A percentile compares a stretch with the other conserved stretches of the same genome.
These are phyloP conservation scores for Glyphotaelius pellucidus DNA, from an alignment of 2,888 invertebrate genomes.

Conservation along the genomic window DNA sequence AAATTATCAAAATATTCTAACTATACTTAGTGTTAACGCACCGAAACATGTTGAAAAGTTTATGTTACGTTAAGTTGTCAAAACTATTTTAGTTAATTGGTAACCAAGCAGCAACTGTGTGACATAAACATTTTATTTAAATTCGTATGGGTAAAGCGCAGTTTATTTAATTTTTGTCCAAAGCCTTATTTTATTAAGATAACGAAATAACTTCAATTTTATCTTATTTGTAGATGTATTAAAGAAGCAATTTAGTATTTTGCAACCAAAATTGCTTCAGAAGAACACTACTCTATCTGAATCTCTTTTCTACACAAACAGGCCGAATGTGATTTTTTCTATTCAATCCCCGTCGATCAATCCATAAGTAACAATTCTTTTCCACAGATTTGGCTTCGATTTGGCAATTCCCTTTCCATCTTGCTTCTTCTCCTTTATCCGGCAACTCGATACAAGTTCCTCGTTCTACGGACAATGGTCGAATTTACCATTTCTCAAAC, in stretches of 20 bases:
- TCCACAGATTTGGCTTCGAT: constrained; percentile 2
- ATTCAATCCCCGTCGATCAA: constrained; percentile 35
- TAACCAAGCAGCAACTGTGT: no score
- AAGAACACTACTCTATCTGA: neutral
- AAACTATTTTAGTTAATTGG: no score
- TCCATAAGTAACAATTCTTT: constrained; percentile 30
- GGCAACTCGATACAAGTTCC: neutral
- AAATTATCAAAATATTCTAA: no score
- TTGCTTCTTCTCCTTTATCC: neutral
- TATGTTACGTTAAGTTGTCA: no score
- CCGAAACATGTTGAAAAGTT: no score
- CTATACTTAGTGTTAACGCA: no score
- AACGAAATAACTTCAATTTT: neutral
- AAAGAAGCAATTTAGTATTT: neutral
- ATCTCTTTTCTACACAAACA: constrained; percentile 16
- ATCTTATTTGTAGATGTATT: neutral
- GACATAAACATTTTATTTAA: no score
- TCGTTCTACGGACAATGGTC: constrained; percentile 8
- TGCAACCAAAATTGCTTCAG: neutral
- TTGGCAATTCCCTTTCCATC: neutral
- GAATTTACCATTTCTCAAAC: neutral
- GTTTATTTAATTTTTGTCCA: no score
- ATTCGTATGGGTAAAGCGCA: no score
- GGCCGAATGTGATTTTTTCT: constrained; percentile 15
- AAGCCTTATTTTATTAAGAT: neutral